phyloP scores from a whole-genome alignment of 2,797 vertebrate species.

The Mus minutoides region DNA sequence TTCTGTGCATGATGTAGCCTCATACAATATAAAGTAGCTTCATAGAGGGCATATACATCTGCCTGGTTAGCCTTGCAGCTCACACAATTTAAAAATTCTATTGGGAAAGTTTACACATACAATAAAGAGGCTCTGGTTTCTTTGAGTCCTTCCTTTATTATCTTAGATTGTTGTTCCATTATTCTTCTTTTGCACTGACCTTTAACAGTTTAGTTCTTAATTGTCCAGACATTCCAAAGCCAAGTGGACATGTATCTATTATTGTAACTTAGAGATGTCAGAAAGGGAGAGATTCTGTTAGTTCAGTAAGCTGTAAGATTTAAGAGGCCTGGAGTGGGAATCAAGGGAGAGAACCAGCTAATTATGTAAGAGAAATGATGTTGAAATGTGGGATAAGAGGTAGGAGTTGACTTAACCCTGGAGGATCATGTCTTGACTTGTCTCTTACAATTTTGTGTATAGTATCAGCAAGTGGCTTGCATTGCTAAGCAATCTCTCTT shows the following conservation, averaged over 20 bases:
- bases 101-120: background rate
- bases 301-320: background rate
- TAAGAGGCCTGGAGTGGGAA: background rate
- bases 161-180: conserved; percentile 17
- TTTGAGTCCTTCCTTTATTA: background rate
- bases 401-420: background rate
- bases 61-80: background rate
- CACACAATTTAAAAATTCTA: background rate
- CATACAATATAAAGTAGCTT: background rate
- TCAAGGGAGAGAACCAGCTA: background rate
- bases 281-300: background rate
- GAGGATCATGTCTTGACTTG: background rate
- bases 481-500: conserved; percentile 53
- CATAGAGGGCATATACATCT: background rate
- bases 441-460: background rate
- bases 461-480: conserved; percentile 60
- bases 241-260: background rate
- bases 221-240: background rate
- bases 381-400: background rate
- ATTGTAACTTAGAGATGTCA: background rate
- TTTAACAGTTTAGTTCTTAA: conserved; percentile 17
- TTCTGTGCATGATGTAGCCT: conserved; percentile 19
- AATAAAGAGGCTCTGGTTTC: background rate
- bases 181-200: conserved; percentile 27
- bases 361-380: conserved; percentile 11